phyloP scores from a whole-genome alignment of 2,888 invertebrate species.

The Epistrophella euchroma region DNA sequence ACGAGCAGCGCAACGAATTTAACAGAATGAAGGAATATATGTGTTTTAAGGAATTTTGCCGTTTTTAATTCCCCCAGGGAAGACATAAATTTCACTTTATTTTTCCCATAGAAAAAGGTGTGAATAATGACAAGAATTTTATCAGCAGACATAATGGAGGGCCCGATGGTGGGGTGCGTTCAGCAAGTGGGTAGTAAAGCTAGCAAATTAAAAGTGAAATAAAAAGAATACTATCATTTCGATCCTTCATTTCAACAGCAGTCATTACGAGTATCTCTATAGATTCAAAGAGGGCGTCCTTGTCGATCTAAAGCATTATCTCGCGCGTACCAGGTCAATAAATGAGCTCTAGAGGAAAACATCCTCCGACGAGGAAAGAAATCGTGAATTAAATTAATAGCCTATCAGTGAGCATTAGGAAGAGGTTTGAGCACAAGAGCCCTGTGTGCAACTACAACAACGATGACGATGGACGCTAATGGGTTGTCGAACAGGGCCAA shows the following conservation, averaged over 20 bases:
- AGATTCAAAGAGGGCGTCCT: conserved; percentile 20
- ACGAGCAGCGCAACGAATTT: conserved; percentile 38
- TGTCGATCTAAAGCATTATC: conserved; percentile 27
- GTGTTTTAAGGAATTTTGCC: conserved; percentile 63
- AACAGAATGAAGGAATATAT: conserved; percentile 35
- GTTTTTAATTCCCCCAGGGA: conserved; percentile 72
- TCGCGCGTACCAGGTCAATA: conserved; percentile 43
- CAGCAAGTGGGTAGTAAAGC: conserved; percentile 8
- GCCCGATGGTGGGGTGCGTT: not conserved
- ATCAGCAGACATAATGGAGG: conserved; percentile 49
- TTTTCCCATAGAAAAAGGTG: conserved; percentile 71
- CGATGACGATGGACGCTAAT: conserved; percentile 51
- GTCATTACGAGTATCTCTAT: conserved; percentile 32
- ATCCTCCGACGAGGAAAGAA: conserved; percentile 41
- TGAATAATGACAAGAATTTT: conserved; percentile 72
- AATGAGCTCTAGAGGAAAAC: conserved; percentile 31
- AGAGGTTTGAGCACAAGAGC: not conserved
- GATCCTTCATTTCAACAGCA: conserved; percentile 59
- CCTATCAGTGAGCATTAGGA: conserved; percentile 56
- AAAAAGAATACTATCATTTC: conserved; percentile 54
- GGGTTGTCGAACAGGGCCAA: conserved; percentile 63
- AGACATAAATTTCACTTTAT: conserved; percentile 73
- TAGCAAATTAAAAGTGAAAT: conserved; percentile 23
- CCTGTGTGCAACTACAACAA: not conserved
- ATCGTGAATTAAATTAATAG: conserved; percentile 68